A percentile compares a stretch with the other conserved stretches of the same genome.
These are phyloP conservation scores for Leptinotarsa defecta DNA, from an alignment of 1,140 invertebrate species.

Conservation along the genomic window DNA sequence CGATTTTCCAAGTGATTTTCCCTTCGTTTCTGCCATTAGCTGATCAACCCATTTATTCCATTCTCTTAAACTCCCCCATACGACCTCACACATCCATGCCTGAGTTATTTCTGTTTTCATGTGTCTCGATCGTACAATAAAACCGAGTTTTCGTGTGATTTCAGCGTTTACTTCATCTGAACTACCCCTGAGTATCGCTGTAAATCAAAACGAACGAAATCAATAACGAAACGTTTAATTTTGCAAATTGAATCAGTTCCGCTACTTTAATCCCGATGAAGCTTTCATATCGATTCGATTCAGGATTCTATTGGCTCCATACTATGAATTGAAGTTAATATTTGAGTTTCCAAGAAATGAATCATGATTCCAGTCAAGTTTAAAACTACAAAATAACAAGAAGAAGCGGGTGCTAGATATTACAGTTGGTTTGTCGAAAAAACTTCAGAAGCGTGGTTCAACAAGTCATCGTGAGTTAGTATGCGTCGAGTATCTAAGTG, in stretches of 20 bases:
- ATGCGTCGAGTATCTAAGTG: too few relatives aligned
- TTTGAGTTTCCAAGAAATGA: background rate
- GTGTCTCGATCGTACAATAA: too few relatives aligned
- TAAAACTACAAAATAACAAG: too few relatives aligned
- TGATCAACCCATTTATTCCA: background rate
- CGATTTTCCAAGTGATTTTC: too few relatives aligned
- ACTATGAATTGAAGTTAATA: background rate
- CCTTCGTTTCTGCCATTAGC: too few relatives aligned
- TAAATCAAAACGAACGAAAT: constrained; percentile 29
- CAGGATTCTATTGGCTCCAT: background rate
- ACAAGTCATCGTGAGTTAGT: too few relatives aligned
- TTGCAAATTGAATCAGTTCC: constrained; percentile 32
- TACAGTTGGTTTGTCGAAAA: too few relatives aligned
- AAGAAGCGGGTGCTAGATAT: too few relatives aligned
- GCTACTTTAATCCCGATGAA: constrained; percentile 28
- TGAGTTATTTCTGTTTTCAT: too few relatives aligned
- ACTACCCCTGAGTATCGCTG: background rate
- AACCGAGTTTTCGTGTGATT: too few relatives aligned
- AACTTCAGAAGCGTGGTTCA: too few relatives aligned
- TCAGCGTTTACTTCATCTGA: background rate
- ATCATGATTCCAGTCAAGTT: too few relatives aligned
- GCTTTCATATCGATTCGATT: constrained; percentile 10
- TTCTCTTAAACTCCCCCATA: background rate
- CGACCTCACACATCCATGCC: background rate
- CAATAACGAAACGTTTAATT: constrained; percentile 32